Percentiles rank a stretch among this genome's conserved stretches.
These are phyloP conservation scores for Rhagonycha lutea DNA, from an alignment of 2,888 invertebrate genomes.

Conservation along the genomic window DNA sequence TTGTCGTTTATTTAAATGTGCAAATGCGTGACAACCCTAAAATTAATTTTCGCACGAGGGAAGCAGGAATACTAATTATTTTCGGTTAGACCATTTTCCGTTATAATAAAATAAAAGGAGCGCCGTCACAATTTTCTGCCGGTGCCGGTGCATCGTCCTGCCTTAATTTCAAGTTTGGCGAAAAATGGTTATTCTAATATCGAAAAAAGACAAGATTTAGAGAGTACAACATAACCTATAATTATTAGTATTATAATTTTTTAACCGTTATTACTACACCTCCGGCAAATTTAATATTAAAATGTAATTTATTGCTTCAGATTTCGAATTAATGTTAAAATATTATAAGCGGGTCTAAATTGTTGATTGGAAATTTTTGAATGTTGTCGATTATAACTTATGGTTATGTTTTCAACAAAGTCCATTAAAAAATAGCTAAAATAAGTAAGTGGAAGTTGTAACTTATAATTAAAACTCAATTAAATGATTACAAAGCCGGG, in stretches of 20 bases:
- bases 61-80: neutral
- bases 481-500: neutral
- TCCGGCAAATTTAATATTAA: slow-evolving; percentile 30
- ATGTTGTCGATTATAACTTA: slow-evolving; percentile 24
- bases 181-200: neutral
- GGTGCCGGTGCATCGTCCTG: neutral
- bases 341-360: slow-evolving; percentile 25
- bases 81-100: neutral
- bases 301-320: slow-evolving; percentile 29
- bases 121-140: neutral
- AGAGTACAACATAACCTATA: slow-evolving; percentile 24
- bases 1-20: neutral
- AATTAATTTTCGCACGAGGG: neutral
- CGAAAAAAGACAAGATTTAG: slow-evolving; percentile 14
- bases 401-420: slow-evolving; percentile 27
- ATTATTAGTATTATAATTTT: slow-evolving; percentile 31
- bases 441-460: neutral
- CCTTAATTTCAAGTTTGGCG: neutral
- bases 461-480: slow-evolving; percentile 1
- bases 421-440: slow-evolving; percentile 13
- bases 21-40: slow-evolving; percentile 1
- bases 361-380: slow-evolving; percentile 24
- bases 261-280: slow-evolving; percentile 31
- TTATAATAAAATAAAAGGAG: neutral
- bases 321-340: slow-evolving; percentile 30